Conservation (phyloP, 2,797 vertebrate genomes). For the Lutjanus campechanus region DNA sequence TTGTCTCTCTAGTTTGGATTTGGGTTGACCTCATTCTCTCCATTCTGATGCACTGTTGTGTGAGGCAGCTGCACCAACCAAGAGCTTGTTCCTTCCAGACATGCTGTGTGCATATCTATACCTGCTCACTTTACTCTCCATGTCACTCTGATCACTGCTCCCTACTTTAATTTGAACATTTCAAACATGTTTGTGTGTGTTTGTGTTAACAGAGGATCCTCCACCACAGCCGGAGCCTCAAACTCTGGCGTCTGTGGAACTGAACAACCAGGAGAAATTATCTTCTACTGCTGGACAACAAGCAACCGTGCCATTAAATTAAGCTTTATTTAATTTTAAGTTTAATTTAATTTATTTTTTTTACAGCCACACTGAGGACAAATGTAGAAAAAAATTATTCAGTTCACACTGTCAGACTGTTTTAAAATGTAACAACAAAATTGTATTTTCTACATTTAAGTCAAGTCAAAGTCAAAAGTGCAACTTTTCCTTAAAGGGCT, state of each 20-base stretch:
- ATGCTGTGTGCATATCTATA: not conserved
- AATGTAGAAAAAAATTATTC: not conserved
- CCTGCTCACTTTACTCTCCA: not conserved
- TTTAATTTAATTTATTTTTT: not conserved
- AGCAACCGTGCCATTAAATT: not conserved
- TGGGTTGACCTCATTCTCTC: constrained; percentile 34
- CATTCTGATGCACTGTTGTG: constrained; percentile 15
- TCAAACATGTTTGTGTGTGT: not conserved
- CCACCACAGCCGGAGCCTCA: constrained; percentile 3
- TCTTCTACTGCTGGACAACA: constrained; percentile 1
- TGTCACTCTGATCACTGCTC: not conserved
- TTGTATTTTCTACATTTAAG: not conserved
- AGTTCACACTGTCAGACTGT: not conserved
- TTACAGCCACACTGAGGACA: not conserved
- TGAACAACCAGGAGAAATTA: constrained; percentile 16
- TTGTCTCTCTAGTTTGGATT: constrained; percentile 24
- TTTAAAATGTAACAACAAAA: not conserved
- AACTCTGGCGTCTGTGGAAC: constrained; percentile 47
- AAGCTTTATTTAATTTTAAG: not conserved
- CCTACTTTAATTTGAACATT: not conserved
- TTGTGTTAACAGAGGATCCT: constrained; percentile 27
- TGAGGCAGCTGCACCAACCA: constrained; percentile 16
- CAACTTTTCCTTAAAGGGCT: not conserved
- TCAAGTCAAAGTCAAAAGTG: not conserved
- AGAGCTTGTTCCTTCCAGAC: not conserved